Conservation (phyloP, 2,797 vertebrate genomes). For the Onychomys torridus region DNA sequence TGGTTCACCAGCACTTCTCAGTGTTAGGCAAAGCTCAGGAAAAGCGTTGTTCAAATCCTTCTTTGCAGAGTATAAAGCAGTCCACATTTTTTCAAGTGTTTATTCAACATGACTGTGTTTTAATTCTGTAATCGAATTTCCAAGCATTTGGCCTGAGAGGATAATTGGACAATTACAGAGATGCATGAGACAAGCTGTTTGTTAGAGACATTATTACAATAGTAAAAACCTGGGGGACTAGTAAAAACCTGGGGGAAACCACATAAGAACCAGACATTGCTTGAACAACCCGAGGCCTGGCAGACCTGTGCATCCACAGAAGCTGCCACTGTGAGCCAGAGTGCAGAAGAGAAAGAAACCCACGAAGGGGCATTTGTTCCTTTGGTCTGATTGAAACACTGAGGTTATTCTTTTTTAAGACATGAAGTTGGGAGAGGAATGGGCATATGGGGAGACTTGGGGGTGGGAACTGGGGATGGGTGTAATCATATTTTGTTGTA, state of each 20-base stretch:
- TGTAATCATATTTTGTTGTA: not conserved
- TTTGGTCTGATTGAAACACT: not conserved
- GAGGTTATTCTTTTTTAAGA: not conserved
- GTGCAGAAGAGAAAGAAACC: not conserved
- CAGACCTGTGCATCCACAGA: not conserved
- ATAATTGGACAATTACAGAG: constrained; percentile 73
- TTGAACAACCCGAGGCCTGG: constrained; percentile 11
- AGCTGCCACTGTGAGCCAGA: not conserved
- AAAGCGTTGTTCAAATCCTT: not conserved
- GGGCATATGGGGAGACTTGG: not conserved
- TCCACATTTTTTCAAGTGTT: constrained; percentile 32
- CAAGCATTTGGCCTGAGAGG: constrained; percentile 77
- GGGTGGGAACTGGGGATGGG: no score
- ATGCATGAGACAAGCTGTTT: constrained; percentile 68
- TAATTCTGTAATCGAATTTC: constrained; percentile 73
- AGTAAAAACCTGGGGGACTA: constrained; percentile 53
- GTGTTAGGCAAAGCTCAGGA: not conserved
- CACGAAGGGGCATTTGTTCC: not conserved
- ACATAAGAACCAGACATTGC: not conserved
- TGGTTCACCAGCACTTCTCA: not conserved
- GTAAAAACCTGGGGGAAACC: constrained; percentile 52
- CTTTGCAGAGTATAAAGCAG: not conserved
- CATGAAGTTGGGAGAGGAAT: not conserved
- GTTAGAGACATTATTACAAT: constrained; percentile 60
- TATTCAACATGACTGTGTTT: constrained; percentile 62